Base-by-base conservation (phyloP, 2,113 vertebrate genomes). In the Nothoprocta pentlandii region DNA sequence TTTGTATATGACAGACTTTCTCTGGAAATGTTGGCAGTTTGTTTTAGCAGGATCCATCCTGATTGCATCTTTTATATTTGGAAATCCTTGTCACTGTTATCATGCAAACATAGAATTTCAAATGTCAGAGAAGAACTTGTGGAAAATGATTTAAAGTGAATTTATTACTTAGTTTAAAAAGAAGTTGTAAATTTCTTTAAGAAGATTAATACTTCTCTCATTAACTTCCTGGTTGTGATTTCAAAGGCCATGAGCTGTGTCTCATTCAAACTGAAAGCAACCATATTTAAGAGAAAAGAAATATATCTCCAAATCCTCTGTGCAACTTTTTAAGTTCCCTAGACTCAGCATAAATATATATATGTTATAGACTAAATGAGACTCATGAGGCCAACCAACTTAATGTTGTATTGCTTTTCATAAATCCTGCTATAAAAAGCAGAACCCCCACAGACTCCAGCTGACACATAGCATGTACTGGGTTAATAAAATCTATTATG, bases 101-200 rank as follows among this genome's bases (percentile, higher is more conserved):
- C 44, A 71, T 54, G 30, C 10, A 91, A 94, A 83, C 64, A 36
- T 19, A 61, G 54, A 94, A 93, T 58, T 86, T 94, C 12, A 76
- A 70, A 41, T 82, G 51, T 81, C 89, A 75, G 54, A 67, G 53
- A 80, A 84, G 54, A 76, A 86, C 32, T 84, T 80, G 74, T 14
- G 14, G 46, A 91, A 96, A 96, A 95, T 93, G 6, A 94, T 76
- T 95, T 73, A 66, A 96, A 83, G 20, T 28, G 3, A 87, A 90
- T 95, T 62, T 41, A 93, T 92, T 88, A 66, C 25, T 83, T 93
- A 83, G 13, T 87, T 62, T n/a, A 81, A 95, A 89, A 92, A 23
- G 6, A n/a, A 91, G 26, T 63, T 74, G 15, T 30, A 90, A 12
- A 93, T 91, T 89, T 92, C 69, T 93, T 21, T 59, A 67, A 90